phyloP scores from a whole-genome alignment of 2,888 invertebrate genomes.

The Bugulina stolonifera region DNA sequence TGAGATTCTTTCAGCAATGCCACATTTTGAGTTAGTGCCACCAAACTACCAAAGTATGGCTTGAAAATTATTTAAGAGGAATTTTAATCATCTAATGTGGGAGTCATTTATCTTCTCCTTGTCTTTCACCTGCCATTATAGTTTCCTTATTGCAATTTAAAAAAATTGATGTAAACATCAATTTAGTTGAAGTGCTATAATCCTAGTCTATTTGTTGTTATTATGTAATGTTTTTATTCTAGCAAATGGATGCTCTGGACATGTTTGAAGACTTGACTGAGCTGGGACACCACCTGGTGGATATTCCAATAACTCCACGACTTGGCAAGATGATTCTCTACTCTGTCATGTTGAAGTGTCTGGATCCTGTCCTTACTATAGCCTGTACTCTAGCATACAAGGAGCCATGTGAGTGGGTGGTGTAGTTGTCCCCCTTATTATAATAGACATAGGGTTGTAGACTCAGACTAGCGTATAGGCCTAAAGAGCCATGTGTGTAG shows the following conservation, averaged over 20 bases:
- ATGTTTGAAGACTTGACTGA: conserved; percentile 79
- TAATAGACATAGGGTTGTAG: not conserved
- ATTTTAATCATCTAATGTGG: too few species aligned
- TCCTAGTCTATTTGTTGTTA: too few species aligned
- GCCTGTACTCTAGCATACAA: conserved; percentile 76
- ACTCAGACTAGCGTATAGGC: not conserved
- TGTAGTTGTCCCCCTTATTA: not conserved
- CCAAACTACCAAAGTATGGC: too few species aligned
- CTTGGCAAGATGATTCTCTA: conserved; percentile 86
- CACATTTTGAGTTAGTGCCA: too few species aligned
- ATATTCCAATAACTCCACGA: conserved; percentile 84
- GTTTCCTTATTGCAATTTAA: too few species aligned
- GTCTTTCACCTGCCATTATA: too few species aligned
- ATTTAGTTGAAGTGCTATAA: too few species aligned
- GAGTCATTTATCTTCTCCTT: too few species aligned
- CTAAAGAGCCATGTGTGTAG: too few species aligned
- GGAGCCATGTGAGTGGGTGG: conserved; percentile 57
- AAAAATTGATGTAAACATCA: too few species aligned
- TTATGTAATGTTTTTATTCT: conserved; percentile 37
- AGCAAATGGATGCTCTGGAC: conserved; percentile 79
- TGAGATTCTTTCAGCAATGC: too few species aligned
- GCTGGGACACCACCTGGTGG: conserved; percentile 80
- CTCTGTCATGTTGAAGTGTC: conserved; percentile 80
- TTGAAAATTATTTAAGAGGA: too few species aligned
- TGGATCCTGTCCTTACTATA: conserved; percentile 85